Evolutionary conservation across 1,140 invertebrate genomes (phyloP).

Genomic region (Hypsibius dujardini): DNA sequence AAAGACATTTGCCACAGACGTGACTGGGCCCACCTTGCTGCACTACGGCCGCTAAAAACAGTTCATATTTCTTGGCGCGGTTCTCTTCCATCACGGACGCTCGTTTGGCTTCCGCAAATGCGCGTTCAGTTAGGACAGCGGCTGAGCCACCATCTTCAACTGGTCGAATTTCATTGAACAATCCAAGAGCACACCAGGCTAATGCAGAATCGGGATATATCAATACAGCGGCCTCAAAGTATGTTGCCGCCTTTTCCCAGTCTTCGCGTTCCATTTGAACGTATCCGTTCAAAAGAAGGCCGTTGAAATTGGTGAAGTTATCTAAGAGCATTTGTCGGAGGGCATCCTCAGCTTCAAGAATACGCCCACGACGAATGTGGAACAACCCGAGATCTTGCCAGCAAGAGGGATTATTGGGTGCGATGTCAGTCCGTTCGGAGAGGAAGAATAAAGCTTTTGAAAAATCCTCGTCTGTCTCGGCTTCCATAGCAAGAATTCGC

Average conservation of each 20-base stretch:
- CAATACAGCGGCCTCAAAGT: background rate
- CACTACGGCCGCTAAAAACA: background rate
- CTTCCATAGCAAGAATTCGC: conserved; percentile 3
- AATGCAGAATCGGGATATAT: conserved; percentile 1
- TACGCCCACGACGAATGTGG: background rate
- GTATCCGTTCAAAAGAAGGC: background rate
- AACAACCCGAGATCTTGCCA: conserved; percentile 10
- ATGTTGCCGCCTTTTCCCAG: background rate
- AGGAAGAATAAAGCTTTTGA: background rate
- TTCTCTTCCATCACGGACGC: background rate
- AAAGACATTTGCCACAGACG: no score
- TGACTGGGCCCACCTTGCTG: background rate
- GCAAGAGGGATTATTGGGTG: background rate
- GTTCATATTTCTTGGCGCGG: background rate
- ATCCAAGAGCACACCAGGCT: background rate
- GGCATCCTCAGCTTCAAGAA: background rate
- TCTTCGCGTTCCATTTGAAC: background rate
- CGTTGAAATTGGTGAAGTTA: conserved; percentile 8
- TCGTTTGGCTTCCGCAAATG: background rate
- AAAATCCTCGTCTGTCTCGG: background rate
- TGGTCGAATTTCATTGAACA: background rate
- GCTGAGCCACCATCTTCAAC: background rate
- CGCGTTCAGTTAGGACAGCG: background rate
- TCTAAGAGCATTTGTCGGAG: background rate
- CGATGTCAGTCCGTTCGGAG: background rate